Evolutionary conservation across 2,888 invertebrate genomes (phyloP).

Genomic region (Clostera curtula): DNA sequence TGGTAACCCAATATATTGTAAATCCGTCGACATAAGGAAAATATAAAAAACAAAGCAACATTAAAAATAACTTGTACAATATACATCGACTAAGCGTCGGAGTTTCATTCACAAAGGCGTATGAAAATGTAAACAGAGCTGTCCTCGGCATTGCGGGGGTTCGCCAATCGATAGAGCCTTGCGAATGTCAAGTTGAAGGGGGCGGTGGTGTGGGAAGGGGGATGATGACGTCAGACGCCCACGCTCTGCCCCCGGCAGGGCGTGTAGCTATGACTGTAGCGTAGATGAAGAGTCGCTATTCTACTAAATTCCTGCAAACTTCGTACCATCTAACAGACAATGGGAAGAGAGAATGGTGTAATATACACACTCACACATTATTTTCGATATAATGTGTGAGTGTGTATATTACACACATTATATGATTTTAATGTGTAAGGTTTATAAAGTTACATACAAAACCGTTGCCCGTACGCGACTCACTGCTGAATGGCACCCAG

Average conservation of each 20-base stretch:
- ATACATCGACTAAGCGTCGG: not conserved
- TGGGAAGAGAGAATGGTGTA: too few relatives aligned
- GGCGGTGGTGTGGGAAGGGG: conserved; percentile 8
- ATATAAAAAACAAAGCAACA: not conserved
- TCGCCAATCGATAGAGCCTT: conserved; percentile 39
- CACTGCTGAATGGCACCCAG: too few relatives aligned
- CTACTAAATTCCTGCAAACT: not conserved
- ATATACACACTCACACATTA: too few relatives aligned
- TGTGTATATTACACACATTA: too few relatives aligned
- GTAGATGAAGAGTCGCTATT: conserved; percentile 6
- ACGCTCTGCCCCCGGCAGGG: conserved; percentile 24
- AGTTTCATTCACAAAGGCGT: conserved; percentile 28
- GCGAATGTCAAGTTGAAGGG: conserved; percentile 56
- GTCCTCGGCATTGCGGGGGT: conserved; percentile 36
- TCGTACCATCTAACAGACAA: too few relatives aligned
- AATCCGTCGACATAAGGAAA: too few relatives aligned
- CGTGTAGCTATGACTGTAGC: conserved; percentile 12
- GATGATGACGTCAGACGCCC: conserved; percentile 44
- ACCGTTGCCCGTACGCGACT: too few relatives aligned
- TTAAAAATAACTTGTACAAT: not conserved
- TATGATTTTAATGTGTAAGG: too few relatives aligned
- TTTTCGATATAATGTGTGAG: too few relatives aligned
- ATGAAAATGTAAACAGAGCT: conserved; percentile 31
- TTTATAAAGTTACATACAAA: too few relatives aligned
- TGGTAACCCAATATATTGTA: too few relatives aligned